phyloP scores from a whole-genome alignment of 2,888 invertebrate species.

The Mactromeris polynyma region DNA sequence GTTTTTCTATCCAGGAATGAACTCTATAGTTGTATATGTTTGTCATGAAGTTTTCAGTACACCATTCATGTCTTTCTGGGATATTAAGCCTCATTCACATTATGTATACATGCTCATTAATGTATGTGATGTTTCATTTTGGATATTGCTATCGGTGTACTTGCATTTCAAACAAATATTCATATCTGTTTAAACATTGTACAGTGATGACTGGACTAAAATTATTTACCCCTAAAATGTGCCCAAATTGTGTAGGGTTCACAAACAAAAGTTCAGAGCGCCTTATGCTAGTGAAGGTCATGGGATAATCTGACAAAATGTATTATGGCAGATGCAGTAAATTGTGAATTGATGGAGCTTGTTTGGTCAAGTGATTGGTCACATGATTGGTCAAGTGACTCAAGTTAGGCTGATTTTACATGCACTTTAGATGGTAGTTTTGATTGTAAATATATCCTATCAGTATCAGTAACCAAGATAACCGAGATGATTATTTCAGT shows the following conservation, averaged over 20 bases:
- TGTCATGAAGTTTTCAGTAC: slow-evolving; percentile 91
- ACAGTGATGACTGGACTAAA: not conserved
- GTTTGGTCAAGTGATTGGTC: too few species aligned
- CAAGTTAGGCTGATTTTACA: too few species aligned
- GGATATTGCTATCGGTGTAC: slow-evolving; percentile 92
- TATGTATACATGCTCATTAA: slow-evolving; percentile 91
- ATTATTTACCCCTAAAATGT: not conserved
- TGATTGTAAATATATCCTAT: not conserved
- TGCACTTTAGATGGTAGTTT: not conserved
- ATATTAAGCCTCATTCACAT: slow-evolving; percentile 89
- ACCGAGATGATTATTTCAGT: not conserved
- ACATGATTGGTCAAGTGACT: too few species aligned
- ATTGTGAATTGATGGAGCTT: too few species aligned
- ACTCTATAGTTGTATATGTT: slow-evolving; percentile 95
- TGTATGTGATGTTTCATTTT: slow-evolving; percentile 91
- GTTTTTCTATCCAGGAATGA: slow-evolving; percentile 95
- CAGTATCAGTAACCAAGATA: not conserved
- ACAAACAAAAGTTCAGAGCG: too few species aligned
- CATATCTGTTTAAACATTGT: slow-evolving; percentile 88
- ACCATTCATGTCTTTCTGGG: slow-evolving; percentile 65
- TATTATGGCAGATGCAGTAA: too few species aligned
- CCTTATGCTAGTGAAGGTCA: too few species aligned
- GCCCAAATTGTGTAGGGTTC: not conserved
- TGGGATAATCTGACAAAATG: too few species aligned
- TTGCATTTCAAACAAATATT: slow-evolving; percentile 93